phyloP scores from a whole-genome alignment of 2,888 invertebrate species.

The Caenorhabditis imperialis region DNA sequence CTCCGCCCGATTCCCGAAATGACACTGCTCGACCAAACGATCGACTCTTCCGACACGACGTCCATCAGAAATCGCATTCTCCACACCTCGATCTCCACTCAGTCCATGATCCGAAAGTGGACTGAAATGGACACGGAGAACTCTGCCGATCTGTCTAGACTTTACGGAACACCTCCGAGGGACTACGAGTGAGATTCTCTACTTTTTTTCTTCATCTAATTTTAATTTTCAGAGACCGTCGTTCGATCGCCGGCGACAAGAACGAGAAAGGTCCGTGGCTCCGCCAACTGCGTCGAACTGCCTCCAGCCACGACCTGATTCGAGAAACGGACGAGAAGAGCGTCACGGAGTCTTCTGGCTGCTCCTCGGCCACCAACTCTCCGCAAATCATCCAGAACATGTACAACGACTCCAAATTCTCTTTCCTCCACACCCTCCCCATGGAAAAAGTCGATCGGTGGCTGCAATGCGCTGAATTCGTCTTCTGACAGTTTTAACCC shows the following conservation, averaged over 20 bases:
- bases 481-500: conserved; percentile 18
- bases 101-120: conserved; percentile 49
- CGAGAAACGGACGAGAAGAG: conserved; percentile 20
- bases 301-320: conserved; percentile 39
- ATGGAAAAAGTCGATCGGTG: conserved; percentile 56
- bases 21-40: conserved; percentile 63
- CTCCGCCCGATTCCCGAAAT: conserved; percentile 68
- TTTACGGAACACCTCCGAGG: conserved; percentile 62
- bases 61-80: conserved; percentile 43
- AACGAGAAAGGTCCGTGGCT: conserved; percentile 44
- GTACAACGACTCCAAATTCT: conserved; percentile 55
- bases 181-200: conserved; percentile 35
- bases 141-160: conserved; percentile 8
- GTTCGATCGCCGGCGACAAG: neutral
- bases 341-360: conserved; percentile 34
- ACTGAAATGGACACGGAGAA: conserved; percentile 43
- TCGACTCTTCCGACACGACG: conserved; percentile 17
- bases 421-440: conserved; percentile 44
- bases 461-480: conserved; percentile 53
- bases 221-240: conserved; percentile 4
- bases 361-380: conserved; percentile 21
- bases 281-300: conserved; percentile 49
- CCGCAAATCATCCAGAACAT: conserved; percentile 39
- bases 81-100: conserved; percentile 21
- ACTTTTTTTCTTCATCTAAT: no score